Conservation (phyloP, 2,113 vertebrate species). For the Rhagologus leucostigma region DNA sequence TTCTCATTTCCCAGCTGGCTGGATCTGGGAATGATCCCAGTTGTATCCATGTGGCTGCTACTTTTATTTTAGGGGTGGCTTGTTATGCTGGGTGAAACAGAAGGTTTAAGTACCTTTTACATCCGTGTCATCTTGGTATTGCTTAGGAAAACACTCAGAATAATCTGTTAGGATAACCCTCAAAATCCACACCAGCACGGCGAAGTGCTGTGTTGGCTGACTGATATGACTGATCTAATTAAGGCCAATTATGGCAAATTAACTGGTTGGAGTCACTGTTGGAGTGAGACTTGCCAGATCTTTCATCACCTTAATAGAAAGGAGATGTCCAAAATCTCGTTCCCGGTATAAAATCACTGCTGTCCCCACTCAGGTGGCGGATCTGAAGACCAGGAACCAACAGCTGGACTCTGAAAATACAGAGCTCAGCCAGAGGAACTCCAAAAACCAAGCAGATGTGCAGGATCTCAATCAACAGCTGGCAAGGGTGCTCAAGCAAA, state of each 20-base stretch:
- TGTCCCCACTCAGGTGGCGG: constrained; percentile 74
- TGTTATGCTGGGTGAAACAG: too few species aligned
- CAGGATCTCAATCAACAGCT: constrained; percentile 78
- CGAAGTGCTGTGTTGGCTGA: not conserved
- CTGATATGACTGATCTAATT: not conserved
- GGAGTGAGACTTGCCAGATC: not conserved
- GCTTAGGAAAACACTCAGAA: not conserved
- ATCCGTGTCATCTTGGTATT: not conserved
- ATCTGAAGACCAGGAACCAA: constrained; percentile 79
- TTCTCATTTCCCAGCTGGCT: not conserved
- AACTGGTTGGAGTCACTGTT: not conserved
- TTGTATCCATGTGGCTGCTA: not conserved
- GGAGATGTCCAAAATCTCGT: not conserved
- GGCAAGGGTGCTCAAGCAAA: constrained; percentile 67
- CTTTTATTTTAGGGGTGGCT: not conserved
- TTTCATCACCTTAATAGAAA: not conserved
- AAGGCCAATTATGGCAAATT: not conserved
- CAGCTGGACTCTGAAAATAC: constrained; percentile 82
- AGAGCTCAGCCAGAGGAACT: constrained; percentile 77
- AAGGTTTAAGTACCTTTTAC: not conserved
- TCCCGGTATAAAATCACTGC: not conserved
- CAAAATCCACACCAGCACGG: not conserved
- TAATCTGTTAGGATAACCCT: not conserved
- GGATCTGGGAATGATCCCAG: not conserved
- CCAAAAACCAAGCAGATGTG: constrained; percentile 72